Conservation (phyloP, 2,797 vertebrate genomes). For the Tragopan temminckii region DNA sequence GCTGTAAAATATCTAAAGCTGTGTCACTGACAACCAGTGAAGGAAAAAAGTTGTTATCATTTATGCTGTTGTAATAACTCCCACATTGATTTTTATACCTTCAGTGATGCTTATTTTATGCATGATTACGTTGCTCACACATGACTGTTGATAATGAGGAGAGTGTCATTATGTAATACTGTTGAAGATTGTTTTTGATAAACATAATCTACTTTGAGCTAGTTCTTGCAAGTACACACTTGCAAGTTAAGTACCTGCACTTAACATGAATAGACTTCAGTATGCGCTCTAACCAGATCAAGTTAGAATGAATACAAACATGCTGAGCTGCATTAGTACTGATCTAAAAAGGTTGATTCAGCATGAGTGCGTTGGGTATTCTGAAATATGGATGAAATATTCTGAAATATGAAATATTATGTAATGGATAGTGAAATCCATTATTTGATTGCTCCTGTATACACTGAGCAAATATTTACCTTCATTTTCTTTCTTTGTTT, state of each 20-base stretch:
- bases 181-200: background rate
- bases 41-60: too few species aligned
- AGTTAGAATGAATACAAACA: background rate
- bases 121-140: background rate
- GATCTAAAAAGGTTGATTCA: background rate
- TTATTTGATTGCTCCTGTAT: background rate
- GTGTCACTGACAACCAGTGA: accelerated
- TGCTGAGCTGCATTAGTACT: background rate
- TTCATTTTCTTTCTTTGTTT: background rate
- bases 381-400: too few species aligned
- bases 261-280: background rate
- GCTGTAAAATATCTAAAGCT: background rate
- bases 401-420: too few species aligned
- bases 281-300: background rate
- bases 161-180: background rate
- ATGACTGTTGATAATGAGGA: background rate
- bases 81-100: background rate
- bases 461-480: background rate
- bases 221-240: background rate
- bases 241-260: too few species aligned
- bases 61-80: background rate
- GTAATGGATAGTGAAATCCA: background rate
- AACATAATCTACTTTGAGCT: background rate
- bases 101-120: background rate
- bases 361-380: background rate